Evolutionary conservation across 2,113 vertebrate species (phyloP).

Genomic region (Chroicocephalus ridibundus): DNA sequence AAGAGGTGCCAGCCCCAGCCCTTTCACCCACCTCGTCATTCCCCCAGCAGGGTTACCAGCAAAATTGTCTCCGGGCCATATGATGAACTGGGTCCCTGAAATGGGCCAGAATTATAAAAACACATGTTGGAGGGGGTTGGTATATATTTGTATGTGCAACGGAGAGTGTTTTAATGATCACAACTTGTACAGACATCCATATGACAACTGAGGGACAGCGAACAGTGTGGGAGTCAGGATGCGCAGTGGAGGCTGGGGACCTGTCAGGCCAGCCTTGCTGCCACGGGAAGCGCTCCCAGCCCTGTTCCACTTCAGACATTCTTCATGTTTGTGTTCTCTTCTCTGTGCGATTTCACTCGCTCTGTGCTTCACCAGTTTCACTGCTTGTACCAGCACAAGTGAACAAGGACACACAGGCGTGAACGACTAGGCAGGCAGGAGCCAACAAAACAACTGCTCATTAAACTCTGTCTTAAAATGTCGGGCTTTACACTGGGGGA

Average conservation of each 20-base stretch:
- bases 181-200: not conserved
- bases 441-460: not conserved
- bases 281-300: not conserved
- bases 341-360: not conserved
- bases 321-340: not conserved
- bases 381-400: not conserved
- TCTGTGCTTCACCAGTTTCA: not conserved
- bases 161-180: not conserved
- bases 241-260: not conserved
- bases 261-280: not conserved
- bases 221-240: not conserved
- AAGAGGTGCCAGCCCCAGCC: not conserved
- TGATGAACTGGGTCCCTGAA: not conserved
- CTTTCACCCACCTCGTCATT: not conserved
- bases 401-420: too few species aligned
- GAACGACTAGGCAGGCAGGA: not conserved
- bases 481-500: not conserved
- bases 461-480: not conserved
- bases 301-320: not conserved
- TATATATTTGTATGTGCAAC: not conserved
- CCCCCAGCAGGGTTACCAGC: not conserved
- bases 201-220: not conserved
- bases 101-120: not conserved
- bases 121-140: not conserved
- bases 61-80: not conserved